phyloP scores from a whole-genome alignment of 1,140 invertebrate species.

The Tribolium madens region DNA sequence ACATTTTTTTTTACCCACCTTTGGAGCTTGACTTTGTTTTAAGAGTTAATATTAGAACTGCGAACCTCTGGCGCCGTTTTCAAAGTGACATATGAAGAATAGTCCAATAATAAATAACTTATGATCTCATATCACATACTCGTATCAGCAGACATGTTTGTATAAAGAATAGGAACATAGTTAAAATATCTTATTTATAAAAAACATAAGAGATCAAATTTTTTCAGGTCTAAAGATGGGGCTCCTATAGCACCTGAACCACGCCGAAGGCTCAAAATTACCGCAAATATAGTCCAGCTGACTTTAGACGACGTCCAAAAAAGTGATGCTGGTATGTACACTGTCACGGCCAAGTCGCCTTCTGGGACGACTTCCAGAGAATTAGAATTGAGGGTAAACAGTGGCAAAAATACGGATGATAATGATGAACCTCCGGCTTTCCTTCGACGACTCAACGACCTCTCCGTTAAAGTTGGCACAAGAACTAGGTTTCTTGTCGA shows the following conservation, averaged over 20 bases:
- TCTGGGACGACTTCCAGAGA: slow-evolving; percentile 64
- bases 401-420: slow-evolving; percentile 59
- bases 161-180: background rate
- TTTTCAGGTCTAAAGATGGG: slow-evolving; percentile 63
- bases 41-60: background rate
- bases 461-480: slow-evolving; percentile 88
- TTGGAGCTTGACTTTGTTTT: background rate
- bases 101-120: background rate
- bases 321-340: slow-evolving; percentile 70
- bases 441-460: slow-evolving; percentile 80
- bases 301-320: slow-evolving; percentile 69
- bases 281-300: slow-evolving; percentile 68
- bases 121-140: background rate
- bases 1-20: too few species aligned
- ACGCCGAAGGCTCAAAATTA: slow-evolving; percentile 56
- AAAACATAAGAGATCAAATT: background rate
- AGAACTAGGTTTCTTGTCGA: slow-evolving; percentile 86
- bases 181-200: too few species aligned
- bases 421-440: slow-evolving; percentile 83
- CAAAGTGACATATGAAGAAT: background rate
- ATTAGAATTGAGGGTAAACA: slow-evolving; percentile 62
- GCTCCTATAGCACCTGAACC: slow-evolving; percentile 58
- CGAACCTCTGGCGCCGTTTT: background rate
- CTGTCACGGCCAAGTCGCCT: slow-evolving; percentile 70
- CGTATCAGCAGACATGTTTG: too few species aligned